These are phyloP conservation scores for Semotilus atromaculatus DNA, from an alignment of 2,797 vertebrate species.

Conservation along the genomic window DNA sequence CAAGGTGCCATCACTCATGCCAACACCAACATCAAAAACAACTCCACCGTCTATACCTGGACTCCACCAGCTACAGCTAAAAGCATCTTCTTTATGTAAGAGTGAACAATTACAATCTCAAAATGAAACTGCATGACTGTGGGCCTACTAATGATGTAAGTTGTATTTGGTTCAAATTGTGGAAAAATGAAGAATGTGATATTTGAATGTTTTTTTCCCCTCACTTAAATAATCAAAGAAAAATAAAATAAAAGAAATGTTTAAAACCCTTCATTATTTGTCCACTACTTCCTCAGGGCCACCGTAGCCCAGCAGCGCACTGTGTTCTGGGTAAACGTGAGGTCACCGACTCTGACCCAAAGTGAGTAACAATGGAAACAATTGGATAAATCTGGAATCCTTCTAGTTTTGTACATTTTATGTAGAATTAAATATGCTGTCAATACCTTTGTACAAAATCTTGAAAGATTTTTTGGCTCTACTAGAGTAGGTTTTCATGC, in stretches of 20 bases:
- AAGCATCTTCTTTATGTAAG: constrained; percentile 69
- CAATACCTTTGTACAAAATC: too few relatives aligned
- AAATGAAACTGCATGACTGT: not conserved
- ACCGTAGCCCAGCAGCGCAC: constrained; percentile 69
- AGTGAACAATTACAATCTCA: not conserved
- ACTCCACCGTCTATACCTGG: constrained; percentile 70
- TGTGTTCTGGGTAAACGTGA: constrained; percentile 74
- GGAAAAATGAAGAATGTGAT: not conserved
- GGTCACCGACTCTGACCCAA: constrained; percentile 66
- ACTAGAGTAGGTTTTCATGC: too few relatives aligned
- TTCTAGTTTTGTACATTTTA: not conserved
- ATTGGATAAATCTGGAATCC: not conserved
- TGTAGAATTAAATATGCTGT: not conserved
- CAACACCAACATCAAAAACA: constrained; percentile 72
- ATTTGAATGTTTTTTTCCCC: not conserved
- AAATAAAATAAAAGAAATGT: too few relatives aligned
- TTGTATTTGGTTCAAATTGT: not conserved
- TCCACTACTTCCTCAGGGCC: constrained; percentile 62
- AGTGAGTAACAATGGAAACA: constrained; percentile 54
- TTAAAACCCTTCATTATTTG: constrained; percentile 31
- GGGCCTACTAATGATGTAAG: not conserved
- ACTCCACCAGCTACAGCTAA: constrained; percentile 55
- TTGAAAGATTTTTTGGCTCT: too few relatives aligned
- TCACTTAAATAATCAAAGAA: not conserved
- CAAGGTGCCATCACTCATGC: constrained; percentile 71